Percentiles rank a stretch among this genome's conserved stretches.
Conservation (phyloP, 2,888 invertebrate species). For the Malthinus flaveolus region DNA sequence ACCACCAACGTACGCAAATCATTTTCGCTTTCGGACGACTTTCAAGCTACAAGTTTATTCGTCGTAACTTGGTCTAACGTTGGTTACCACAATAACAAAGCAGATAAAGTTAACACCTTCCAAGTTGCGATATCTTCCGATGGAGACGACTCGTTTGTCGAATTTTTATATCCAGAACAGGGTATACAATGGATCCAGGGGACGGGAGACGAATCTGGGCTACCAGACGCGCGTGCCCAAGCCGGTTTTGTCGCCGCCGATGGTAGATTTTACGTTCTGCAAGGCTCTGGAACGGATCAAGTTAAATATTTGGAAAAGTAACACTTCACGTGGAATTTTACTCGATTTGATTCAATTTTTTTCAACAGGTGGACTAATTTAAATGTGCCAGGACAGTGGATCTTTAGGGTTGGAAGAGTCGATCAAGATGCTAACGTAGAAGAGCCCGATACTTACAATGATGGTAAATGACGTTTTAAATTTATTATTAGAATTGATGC, state of each 20-base stretch:
- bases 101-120: conserved; percentile 82
- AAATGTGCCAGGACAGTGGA: conserved; percentile 81
- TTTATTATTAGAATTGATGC: neutral
- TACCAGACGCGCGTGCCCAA: conserved; percentile 90
- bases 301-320: conserved; percentile 79
- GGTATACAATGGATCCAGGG: conserved; percentile 93
- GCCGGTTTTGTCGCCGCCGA: conserved; percentile 89
- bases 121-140: conserved; percentile 78
- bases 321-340: conserved; percentile 31
- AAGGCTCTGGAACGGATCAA: conserved; percentile 91
- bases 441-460: conserved; percentile 66
- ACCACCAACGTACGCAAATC: conserved; percentile 71
- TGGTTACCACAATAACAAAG: conserved; percentile 70
- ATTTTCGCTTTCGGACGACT: conserved; percentile 72
- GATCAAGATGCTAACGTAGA: conserved; percentile 64
- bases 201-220: conserved; percentile 70
- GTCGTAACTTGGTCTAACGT: conserved; percentile 91
- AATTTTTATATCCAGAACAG: conserved; percentile 83
- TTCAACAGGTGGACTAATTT: conserved; percentile 79
- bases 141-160: conserved; percentile 79
- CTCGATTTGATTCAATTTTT: neutral
- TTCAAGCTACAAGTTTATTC: conserved; percentile 77
- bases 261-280: conserved; percentile 72
- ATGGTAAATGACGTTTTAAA: conserved; percentile 36
- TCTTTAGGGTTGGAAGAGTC: conserved; percentile 81